Percentiles rank a stretch among this genome's conserved stretches.
Conservation (phyloP, 2,888 invertebrate genomes). For the Druceiella hillmani region DNA sequence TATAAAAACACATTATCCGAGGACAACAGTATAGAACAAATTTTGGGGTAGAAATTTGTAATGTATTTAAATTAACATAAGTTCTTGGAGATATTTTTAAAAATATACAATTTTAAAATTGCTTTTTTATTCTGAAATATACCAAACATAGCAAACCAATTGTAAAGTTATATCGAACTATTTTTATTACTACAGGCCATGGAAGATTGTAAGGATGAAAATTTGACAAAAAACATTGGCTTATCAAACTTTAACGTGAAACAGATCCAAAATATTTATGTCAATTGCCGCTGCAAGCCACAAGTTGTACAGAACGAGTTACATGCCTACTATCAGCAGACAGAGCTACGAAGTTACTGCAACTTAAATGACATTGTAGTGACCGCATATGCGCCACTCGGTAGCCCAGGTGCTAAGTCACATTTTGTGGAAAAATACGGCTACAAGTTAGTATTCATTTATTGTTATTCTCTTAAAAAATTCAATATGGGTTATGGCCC, state of each 20-base stretch:
- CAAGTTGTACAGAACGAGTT: slow-evolving; percentile 70
- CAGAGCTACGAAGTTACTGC: slow-evolving; percentile 57
- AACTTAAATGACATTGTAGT: slow-evolving; percentile 55
- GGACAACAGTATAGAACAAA: too few species aligned
- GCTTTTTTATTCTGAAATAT: too few species aligned
- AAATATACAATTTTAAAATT: too few species aligned
- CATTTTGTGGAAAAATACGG: slow-evolving; percentile 59
- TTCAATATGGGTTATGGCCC: too few species aligned
- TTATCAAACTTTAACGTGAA: slow-evolving; percentile 71
- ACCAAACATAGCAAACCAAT: too few species aligned
- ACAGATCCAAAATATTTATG: slow-evolving; percentile 61
- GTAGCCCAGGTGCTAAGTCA: slow-evolving; percentile 62
- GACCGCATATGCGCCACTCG: slow-evolving; percentile 68
- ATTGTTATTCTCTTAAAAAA: too few species aligned
- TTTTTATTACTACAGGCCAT: slow-evolving; percentile 51
- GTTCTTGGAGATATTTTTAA: too few species aligned
- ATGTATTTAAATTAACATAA: too few species aligned
- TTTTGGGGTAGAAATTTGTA: too few species aligned
- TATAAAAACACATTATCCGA: too few species aligned
- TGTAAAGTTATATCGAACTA: too few species aligned
- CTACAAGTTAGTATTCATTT: slow-evolving; percentile 39
- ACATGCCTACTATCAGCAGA: slow-evolving; percentile 72
- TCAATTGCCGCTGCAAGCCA: slow-evolving; percentile 59
- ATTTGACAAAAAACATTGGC: slow-evolving; percentile 65
- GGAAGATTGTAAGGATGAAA: slow-evolving; percentile 62